Conservation (phyloP, 2,113 vertebrate genomes). For the Sprattus sprattus region DNA sequence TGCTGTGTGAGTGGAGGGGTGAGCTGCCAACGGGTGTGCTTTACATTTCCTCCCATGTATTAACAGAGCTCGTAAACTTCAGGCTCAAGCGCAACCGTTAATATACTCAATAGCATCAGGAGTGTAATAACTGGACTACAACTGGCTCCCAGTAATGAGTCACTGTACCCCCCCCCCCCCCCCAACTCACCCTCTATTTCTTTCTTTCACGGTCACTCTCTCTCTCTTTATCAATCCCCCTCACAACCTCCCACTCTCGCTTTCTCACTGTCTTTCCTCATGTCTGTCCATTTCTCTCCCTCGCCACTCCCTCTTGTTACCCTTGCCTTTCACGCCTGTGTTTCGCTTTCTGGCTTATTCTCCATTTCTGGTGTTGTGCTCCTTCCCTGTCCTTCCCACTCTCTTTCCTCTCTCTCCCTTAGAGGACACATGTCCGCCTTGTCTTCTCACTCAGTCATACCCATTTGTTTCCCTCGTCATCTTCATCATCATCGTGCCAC, state of each 20-base stretch:
- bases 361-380: not conserved
- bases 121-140: slow-evolving; percentile 41
- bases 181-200: slow-evolving; percentile 3
- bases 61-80: slow-evolving; percentile 50
- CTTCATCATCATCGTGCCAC: not conserved
- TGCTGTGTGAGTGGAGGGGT: not conserved
- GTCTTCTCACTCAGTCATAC: not conserved
- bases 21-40: slow-evolving; percentile 30
- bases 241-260: not conserved
- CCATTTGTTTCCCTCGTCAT: not conserved
- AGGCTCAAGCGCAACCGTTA: slow-evolving; percentile 46
- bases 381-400: too few species aligned
- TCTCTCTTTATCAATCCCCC: not conserved
- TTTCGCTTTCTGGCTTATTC: not conserved
- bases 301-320: not conserved
- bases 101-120: slow-evolving; percentile 32
- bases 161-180: slow-evolving; percentile 26
- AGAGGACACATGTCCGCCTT: not conserved
- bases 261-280: not conserved
- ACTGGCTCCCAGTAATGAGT: slow-evolving; percentile 33
- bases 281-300: not conserved
- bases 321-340: not conserved
- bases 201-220: not conserved
- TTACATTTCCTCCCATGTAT: slow-evolving; percentile 45
- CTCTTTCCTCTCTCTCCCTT: not conserved